Conservation (phyloP, 2,797 vertebrate genomes). For the Psittacula echo region DNA sequence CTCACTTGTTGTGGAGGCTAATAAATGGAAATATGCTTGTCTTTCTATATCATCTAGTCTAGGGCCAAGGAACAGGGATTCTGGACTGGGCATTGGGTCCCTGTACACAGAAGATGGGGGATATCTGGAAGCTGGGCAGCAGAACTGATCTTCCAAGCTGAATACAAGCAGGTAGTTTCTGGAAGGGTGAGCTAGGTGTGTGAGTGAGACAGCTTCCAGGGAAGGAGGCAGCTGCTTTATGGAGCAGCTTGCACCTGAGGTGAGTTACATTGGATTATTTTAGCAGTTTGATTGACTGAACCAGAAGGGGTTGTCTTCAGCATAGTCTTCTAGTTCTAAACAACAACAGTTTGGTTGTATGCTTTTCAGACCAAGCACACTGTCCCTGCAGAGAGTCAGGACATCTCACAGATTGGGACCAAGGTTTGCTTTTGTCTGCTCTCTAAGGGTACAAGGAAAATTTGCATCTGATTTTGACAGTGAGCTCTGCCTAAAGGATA, state of each 20-base stretch:
- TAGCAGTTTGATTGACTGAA: background rate
- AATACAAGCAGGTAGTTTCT: background rate
- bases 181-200: background rate
- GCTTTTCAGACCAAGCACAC: background rate
- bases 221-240: background rate
- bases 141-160: background rate
- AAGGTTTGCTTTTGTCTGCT: background rate
- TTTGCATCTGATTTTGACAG: background rate
- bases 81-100: background rate
- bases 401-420: background rate
- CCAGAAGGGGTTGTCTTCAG: background rate
- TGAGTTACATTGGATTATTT: background rate
- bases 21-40: background rate
- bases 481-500: background rate
- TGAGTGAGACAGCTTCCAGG: background rate
- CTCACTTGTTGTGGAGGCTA: background rate
- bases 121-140: background rate
- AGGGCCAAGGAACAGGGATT: background rate
- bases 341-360: background rate
- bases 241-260: background rate
- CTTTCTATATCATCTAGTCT: background rate
- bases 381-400: background rate
- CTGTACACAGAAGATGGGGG: background rate
- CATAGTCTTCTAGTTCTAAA: background rate
- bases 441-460: background rate